Evolutionary conservation across 2,113 vertebrate genomes (phyloP).

Genomic region (Pelecanus crispus): DNA sequence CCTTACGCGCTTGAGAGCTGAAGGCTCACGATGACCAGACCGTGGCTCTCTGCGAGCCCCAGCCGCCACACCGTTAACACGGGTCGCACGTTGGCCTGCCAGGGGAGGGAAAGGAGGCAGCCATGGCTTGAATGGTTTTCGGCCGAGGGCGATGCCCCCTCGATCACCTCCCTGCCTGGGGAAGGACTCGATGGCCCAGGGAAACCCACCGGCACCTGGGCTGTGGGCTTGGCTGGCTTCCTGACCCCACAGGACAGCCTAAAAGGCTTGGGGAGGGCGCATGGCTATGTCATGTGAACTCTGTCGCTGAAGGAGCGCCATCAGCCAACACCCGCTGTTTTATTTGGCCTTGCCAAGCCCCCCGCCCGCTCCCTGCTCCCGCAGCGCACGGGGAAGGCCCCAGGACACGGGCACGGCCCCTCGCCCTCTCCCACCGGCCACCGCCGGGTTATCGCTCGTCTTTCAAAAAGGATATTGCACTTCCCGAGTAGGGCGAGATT

Average conservation of each 20-base stretch:
- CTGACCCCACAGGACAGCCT: fast-evolving
- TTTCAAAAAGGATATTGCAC: conserved; percentile 95
- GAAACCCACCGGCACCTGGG: not conserved
- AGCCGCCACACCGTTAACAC: not conserved
- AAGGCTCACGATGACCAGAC: not conserved
- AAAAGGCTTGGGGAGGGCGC: not conserved
- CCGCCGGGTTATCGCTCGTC: not conserved
- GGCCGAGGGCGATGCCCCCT: not conserved
- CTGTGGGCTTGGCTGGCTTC: not conserved
- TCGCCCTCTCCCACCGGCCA: not conserved
- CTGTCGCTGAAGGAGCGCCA: not conserved
- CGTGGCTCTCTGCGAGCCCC: not conserved
- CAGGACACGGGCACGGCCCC: fast-evolving
- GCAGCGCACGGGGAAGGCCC: not conserved
- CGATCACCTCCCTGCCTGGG: not conserved
- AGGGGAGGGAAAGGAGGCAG: not conserved
- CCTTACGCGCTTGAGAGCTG: not conserved
- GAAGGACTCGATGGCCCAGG: not conserved
- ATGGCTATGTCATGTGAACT: not conserved
- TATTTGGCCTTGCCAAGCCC: not conserved
- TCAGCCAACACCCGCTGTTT: not conserved
- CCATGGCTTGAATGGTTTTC: fast-evolving
- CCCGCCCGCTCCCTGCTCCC: not conserved
- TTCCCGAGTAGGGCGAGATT: conserved; percentile 96
- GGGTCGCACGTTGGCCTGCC: fast-evolving